Conservation (phyloP, 2,888 invertebrate species). For the Plebejus melissa region DNA sequence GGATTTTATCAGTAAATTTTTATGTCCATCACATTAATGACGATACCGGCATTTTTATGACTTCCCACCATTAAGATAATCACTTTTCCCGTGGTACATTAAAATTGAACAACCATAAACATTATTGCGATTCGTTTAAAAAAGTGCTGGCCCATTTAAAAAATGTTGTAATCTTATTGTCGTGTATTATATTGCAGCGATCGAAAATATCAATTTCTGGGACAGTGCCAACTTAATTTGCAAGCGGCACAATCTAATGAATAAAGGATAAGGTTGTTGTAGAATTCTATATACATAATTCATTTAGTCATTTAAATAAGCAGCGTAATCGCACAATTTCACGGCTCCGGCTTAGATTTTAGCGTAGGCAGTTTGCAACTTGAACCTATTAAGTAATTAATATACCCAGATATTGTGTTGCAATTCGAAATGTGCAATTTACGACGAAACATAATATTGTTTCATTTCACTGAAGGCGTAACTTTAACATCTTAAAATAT, state of each 20-base stretch:
- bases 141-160: slow-evolving; percentile 22
- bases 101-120: slow-evolving; percentile 44
- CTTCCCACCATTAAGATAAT: slow-evolving; percentile 73
- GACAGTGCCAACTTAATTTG: slow-evolving; percentile 41
- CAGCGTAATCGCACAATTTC: slow-evolving; percentile 30
- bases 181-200: slow-evolving; percentile 34
- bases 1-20: slow-evolving; percentile 51
- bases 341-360: slow-evolving; percentile 25
- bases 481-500: neutral
- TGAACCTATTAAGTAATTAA: neutral
- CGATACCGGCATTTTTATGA: slow-evolving; percentile 61
- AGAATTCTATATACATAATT: slow-evolving; percentile 35
- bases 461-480: neutral
- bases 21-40: slow-evolving; percentile 64
- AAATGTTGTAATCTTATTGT: slow-evolving; percentile 24
- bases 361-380: slow-evolving; percentile 13
- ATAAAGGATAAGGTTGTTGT: slow-evolving; percentile 42
- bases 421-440: neutral
- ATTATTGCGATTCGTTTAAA: slow-evolving; percentile 33
- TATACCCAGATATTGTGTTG: neutral
- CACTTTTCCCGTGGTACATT: slow-evolving; percentile 60
- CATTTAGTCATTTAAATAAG: slow-evolving; percentile 34
- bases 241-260: slow-evolving; percentile 41
- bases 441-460: neutral
- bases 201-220: slow-evolving; percentile 41